Conservation (phyloP, 2,113 vertebrate genomes). For the Chamaea fasciata region DNA sequence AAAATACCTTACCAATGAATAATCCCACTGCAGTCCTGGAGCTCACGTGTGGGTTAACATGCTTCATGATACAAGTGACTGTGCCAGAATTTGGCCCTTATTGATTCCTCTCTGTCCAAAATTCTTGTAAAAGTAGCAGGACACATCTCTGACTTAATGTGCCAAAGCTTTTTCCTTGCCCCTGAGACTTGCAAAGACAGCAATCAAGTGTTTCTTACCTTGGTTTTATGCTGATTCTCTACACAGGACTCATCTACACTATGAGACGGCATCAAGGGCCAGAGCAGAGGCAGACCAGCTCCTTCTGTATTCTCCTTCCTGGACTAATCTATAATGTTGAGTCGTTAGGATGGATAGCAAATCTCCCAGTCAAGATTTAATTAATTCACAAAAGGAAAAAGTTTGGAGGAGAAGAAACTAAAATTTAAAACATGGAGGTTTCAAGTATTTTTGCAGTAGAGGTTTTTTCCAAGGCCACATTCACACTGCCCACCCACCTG, state of each 20-base stretch:
- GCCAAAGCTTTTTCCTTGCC: not conserved
- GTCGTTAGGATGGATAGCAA: not conserved
- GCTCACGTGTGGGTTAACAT: slow-evolving; percentile 17
- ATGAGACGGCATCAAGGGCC: not conserved
- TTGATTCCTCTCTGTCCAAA: not conserved
- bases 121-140: not conserved
- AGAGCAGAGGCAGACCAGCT: not conserved
- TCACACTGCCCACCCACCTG: not conserved
- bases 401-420: not conserved
- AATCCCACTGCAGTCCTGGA: slow-evolving; percentile 27
- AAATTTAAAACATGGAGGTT: not conserved
- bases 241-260: not conserved
- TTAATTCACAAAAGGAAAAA: not conserved
- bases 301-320: not conserved
- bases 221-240: not conserved
- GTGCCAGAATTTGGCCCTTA: not conserved
- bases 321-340: not conserved
- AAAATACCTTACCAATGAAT: slow-evolving; percentile 57
- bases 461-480: not conserved
- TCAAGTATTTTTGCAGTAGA: not conserved
- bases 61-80: not conserved
- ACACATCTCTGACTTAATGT: not conserved
- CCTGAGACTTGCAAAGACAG: not conserved
- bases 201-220: not conserved
- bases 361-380: not conserved